Evolutionary conservation across 2,888 invertebrate genomes (phyloP), one percentile per base, ranked within the genome.

Genomic region (Eristalis intricaria): DNA sequence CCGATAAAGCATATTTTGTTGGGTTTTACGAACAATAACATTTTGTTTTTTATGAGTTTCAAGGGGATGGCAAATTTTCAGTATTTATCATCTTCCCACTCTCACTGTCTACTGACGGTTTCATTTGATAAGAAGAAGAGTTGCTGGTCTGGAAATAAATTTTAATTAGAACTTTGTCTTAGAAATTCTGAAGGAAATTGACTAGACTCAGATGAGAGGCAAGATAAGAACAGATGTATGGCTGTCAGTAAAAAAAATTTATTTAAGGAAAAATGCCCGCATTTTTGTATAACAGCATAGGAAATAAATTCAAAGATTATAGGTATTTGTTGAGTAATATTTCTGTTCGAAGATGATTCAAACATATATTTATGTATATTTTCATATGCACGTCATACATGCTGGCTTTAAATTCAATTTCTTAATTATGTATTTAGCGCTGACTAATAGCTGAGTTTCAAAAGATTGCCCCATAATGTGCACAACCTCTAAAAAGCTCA

Each of bases 131-230:
- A 70, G 61, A 60, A 38, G 64, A 75, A 65, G 50, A 74, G 77
- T 73, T 80, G 69, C 64, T 26, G 56, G 23, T 40, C 78, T 78
- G 32, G 68, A 70, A 82, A 82, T 83, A 71, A 78, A 69, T 86
- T 86, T 86, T 86, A 86, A 86, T 86, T 78, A 86, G 83, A 86
- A 86, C 23, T 86, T 82, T 77, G 69, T 63, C 69, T 65, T 85
- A 60, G 71, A 69, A 50, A 61, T 61, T 75, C 66, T 61, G 26
- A 63, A 8, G 63, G 22, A 65, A 58, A 50, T 61, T 43, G 11
- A 19, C 4, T 4, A 38, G 15, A 38, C 11, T 35, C 0, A 40
- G 38, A 38, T 38, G 38, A 38, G 60, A 56, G n/a, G 19, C 26
- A 29, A 58, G 26, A n/a, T n/a, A n/a, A 32, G 19, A 19, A 19